Conservation (phyloP, 2,797 vertebrate species). For the Spea hammondii region DNA sequence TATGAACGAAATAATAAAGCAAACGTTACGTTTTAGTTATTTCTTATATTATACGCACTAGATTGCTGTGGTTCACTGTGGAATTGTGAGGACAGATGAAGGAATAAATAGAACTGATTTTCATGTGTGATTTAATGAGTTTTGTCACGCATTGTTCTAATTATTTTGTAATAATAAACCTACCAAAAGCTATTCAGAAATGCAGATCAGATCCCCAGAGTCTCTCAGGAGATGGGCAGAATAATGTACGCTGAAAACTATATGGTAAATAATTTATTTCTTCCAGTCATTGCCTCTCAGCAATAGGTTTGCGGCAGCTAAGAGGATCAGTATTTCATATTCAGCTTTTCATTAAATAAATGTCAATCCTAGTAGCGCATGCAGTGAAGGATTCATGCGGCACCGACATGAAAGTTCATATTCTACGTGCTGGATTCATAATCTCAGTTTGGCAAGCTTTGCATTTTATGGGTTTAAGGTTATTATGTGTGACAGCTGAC, state of each 20-base stretch:
- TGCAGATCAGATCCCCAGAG: not conserved
- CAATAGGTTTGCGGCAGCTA: conserved; percentile 21
- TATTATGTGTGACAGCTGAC: conserved; percentile 5
- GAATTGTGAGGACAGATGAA: not conserved
- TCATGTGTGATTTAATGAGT: not conserved
- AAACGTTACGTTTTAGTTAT: no score
- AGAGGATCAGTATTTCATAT: conserved; percentile 24
- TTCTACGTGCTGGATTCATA: conserved; percentile 5
- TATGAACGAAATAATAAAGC: no score
- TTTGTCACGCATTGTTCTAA: not conserved
- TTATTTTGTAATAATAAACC: conserved; percentile 11
- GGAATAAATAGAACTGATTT: not conserved
- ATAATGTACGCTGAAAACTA: conserved; percentile 29
- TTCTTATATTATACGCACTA: conserved; percentile 1
- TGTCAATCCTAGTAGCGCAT: conserved; percentile 24
- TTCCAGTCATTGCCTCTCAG: conserved; percentile 29
- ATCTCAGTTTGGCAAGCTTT: conserved; percentile 7
- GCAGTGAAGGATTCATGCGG: conserved; percentile 1
- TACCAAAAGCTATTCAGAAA: conserved; percentile 4
- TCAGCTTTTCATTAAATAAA: conserved; percentile 46
- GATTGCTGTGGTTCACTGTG: not conserved
- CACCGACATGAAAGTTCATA: conserved; percentile 20
- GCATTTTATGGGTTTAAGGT: not conserved
- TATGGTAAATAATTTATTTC: conserved; percentile 33
- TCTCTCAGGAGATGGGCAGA: conserved; percentile 15